Evolutionary conservation across 2,888 invertebrate genomes (phyloP), one percentile per base, ranked within the genome.

Genomic region (Volucella inanis): DNA sequence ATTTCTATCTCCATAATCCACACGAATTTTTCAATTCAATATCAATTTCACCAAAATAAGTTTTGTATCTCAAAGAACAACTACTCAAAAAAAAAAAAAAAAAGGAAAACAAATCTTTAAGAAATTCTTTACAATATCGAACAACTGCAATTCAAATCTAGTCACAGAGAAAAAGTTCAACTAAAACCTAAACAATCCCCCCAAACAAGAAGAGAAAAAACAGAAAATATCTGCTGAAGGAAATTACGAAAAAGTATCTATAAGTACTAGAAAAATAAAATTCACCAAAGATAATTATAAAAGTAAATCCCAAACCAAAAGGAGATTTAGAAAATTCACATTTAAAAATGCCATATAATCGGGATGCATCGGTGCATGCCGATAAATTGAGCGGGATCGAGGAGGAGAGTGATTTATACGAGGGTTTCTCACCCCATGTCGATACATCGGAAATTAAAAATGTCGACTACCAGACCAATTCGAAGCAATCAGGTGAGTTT

Each of bases 381-480:
- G 95, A 94, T 90, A 95, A 95, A 94, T 93, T 95, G 93, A 95
- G 95, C 88, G 95, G 94, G 89, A 94, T 95, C 92, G 95, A 95
- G 93, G 95, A 95, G 93, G 95, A 95, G 92, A 94, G 94, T 88
- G 96, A 96, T 92, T 93, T 95, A 89, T 95, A 95, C 89, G 96
- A 96, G 93, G 95, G 95, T 78, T 97, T 96, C 92, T 96, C 96
- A 87, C 95, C 96, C 79, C 95, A 96, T 92, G 97, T 97, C 87
- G 97, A 97, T 92, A 94, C 95, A 71, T 94, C 95, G 87, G 96
- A 96, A 89, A 96, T 97, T 89, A 95, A 95, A 88, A 89, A 90
- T 86, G 89, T 92, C 52, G 91, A 92, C 87, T 90, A 90, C 80
- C 91, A 92, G 72, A 90, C 88, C 81, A 88, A 89, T 88, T 90